Evolutionary conservation across 1,140 invertebrate genomes (phyloP), one percentile per base, ranked within the genome.

Genomic region (Eufriesea mexicana): DNA sequence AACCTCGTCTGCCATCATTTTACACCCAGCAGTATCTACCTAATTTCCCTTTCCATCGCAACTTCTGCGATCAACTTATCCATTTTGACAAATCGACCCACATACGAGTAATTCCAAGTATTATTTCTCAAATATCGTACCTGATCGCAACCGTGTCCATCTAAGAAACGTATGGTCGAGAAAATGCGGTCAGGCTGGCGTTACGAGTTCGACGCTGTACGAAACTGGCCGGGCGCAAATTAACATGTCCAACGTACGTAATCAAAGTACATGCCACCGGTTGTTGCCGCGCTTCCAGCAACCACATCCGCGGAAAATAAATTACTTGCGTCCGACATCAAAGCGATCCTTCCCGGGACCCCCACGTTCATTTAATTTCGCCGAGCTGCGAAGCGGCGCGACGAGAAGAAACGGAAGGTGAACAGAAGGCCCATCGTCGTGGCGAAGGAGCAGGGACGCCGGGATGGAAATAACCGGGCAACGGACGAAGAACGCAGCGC

Each of bases 281-380:
- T 77, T 80, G 85, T 70, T 83, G 57, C 54, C 86, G 42, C 62
- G 74, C 61, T 45, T 28, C 51, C n/a, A 42, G 49, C 74, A 5
- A 10, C 54, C 57, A 18, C 55, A 23, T 62, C 12, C 77, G 55
- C 28, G 72, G 51, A 59, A 84, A 88, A 88, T 85, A 88, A 88
- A 88, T 88, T 88, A 85, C 71, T 76, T 57, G 78, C 68, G 54
- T 79, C 62, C 70, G 75, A 85, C 87, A 79, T 88, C 86, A 88
- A 88, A 88, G 83, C 62, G 55, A 25, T 72, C 59, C 57, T 74
- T 51, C 62, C 25, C 35, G 10, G 49, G 79, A 35, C 35, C 51
- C 47, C 18, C 64, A 28, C 66, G 85, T 66, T 87, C 86, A 84
- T 87, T 84, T 84, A 86, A 87, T 84, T 86, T 86, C 81, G 67